phyloP scores from a whole-genome alignment of 2,797 vertebrate genomes.

The Tadarida brasiliensis region DNA sequence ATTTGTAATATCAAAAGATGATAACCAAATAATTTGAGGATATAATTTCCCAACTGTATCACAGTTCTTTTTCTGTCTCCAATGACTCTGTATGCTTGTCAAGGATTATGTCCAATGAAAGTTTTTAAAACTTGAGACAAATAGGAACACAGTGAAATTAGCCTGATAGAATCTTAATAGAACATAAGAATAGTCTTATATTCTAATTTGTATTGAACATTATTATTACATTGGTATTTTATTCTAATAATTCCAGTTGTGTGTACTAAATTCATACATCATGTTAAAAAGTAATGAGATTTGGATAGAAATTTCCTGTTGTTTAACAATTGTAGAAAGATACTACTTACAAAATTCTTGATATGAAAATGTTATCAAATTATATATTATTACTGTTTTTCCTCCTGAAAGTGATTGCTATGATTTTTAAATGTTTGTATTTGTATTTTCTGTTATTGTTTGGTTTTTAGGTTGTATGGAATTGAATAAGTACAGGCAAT shows the following conservation, averaged over 20 bases:
- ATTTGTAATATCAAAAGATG: not conserved
- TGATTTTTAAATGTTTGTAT: constrained; percentile 36
- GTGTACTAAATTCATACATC: not conserved
- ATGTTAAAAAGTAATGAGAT: not conserved
- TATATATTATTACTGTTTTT: not conserved
- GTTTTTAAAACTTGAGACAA: constrained; percentile 43
- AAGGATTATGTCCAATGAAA: not conserved
- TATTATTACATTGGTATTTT: not conserved
- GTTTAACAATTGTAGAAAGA: not conserved
- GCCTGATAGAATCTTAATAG: not conserved
- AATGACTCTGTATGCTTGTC: not conserved
- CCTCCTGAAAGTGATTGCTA: not conserved
- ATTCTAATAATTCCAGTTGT: not conserved
- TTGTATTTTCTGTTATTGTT: not conserved
- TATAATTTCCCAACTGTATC: not conserved
- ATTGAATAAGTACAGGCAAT: constrained; percentile 84
- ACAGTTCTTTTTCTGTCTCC: not conserved
- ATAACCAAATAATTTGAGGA: not conserved
- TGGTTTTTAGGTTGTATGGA: constrained; percentile 83
- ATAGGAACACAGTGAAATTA: not conserved
- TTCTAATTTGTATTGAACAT: not conserved
- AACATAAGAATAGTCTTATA: not conserved
- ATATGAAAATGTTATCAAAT: not conserved
- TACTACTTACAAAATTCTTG: not conserved
- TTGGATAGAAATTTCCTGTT: not conserved